Evolutionary conservation across 2,797 vertebrate species (phyloP), one percentile per base, ranked within the genome.

Genomic region (Champsocephalus esox): DNA sequence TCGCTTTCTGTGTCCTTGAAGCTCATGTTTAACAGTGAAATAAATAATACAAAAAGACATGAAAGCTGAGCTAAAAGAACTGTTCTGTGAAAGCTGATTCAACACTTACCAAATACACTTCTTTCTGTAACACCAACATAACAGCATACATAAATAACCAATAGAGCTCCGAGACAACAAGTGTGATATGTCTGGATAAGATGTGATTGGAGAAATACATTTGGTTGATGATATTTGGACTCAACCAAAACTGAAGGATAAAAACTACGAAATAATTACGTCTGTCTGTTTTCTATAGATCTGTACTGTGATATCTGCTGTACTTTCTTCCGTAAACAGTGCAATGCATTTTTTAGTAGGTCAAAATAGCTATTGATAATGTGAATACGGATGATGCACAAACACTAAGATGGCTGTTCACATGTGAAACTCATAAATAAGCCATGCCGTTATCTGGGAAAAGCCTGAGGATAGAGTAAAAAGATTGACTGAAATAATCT

Each of bases 1-100:
- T 4, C 0, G 50, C 46, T 70, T 63, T 51, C 45, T 64, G 19
- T 24, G 72, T 57, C 66, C 68, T 81, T 75, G 70, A 81, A 70
- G 52, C 12, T 43, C 17, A 7, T 4, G 21, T 72, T 66, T 66
- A 76, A 73, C 34, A 51, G 51, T 66, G 56, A 45, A 51, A n/a
- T 63, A 45, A 51, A n/a, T 63, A 63, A 67, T 0, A 4, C 50
- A 14, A 41, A 66, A 68, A 71, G 3, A 43, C 62, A 52, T 45
- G 13, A 76, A 64, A 52, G 12, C n/a, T 13, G 55, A 12, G 57
- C 14, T 28, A 17, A 52, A 32, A 51, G 17, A 57, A 58, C 3
- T 14, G 16, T 38, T 60, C 14, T 12, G 41, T 19, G 58, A 61
- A 67, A 50, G 46, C 56, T 19, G 43, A n/a, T 61, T 61, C 56